Base-by-base conservation (phyloP, 2,888 invertebrate species). In the Yponomeuta cagnagella region DNA sequence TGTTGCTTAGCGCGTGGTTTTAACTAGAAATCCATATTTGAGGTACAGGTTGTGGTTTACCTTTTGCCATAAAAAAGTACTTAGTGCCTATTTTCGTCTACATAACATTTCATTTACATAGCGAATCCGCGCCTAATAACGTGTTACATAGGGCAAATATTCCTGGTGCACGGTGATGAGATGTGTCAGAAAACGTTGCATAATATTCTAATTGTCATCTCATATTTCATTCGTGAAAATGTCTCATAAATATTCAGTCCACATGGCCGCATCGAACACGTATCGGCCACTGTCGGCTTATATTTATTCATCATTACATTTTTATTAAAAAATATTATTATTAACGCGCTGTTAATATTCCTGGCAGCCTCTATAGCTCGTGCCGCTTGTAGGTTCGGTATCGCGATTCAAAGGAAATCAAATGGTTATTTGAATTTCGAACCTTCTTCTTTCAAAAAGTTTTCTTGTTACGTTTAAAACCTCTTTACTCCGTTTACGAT, bases 331-430 rank as follows among this genome's bases (percentile, higher is more conserved):
- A 71, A 71, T 73, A 75, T 75, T 75, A 72, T 74, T 76, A 73
- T 74, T 73, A 72, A 67, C 68, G 70, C 63, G 75, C 73, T 73
- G 75, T 81, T 78, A 79, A 77, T 79, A 80, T 81, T 79, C 80
- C 70, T 67, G 31, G 69, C 72, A 72, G 71, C 73, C 58, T 67
- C 43, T 67, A 30, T 63, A 73, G 71, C 75, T 74, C 77, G 78
- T 78, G 79, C 74, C 52, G 75, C 72, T 30, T 74, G 75, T 71
- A 65, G 65, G 31, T 63, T 63, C 63, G 63, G 63, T 23, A 2
- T 15, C 23, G 9, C 10, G 15, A 15, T 8, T 5, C 5, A 43
- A 43, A 43, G 9, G 6, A 43, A 43, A 43, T 43, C 8, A 43
- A 43, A 43, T 43, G 43, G 43, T 8, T 8, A 0, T 43, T 43